Conservation (phyloP, 2,797 vertebrate genomes). For the Holocentrus rufus region DNA sequence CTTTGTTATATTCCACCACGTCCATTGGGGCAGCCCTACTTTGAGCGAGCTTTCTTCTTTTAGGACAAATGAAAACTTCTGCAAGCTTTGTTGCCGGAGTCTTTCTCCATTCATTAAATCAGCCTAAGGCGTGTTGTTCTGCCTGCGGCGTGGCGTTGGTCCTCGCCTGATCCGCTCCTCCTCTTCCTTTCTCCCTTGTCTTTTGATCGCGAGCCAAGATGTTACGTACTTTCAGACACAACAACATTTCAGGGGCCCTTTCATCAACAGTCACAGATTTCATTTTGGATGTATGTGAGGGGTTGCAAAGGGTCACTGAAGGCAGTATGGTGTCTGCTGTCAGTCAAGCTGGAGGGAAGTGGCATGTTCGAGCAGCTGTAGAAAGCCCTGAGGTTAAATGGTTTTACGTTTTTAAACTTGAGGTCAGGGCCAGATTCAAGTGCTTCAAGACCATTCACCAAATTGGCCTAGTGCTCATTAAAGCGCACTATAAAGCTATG, state of each 20-base stretch:
- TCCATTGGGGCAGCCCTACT: conserved; percentile 68
- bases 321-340: conserved; percentile 38
- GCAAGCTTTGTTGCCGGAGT: conserved; percentile 65
- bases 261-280: conserved; percentile 52
- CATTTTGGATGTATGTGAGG: conserved; percentile 45
- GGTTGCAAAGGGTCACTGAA: conserved; percentile 41
- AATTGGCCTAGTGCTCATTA: conserved; percentile 50
- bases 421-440: conserved; percentile 30
- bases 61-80: conserved; percentile 70
- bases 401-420: not conserved
- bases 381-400: conserved; percentile 17
- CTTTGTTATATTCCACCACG: conserved; percentile 54
- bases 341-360: conserved; percentile 11
- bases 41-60: conserved; percentile 63
- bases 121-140: conserved; percentile 73
- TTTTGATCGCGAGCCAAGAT: conserved; percentile 64
- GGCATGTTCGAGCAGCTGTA: conserved; percentile 22
- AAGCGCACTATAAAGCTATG: conserved; percentile 28
- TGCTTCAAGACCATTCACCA: conserved; percentile 26
- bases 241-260: conserved; percentile 38
- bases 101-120: conserved; percentile 72
- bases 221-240: conserved; percentile 60
- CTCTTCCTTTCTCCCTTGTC: conserved; percentile 46
- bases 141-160: conserved; percentile 62
- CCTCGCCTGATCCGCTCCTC: conserved; percentile 51